Base-by-base conservation (phyloP, 1,140 invertebrate species). In the Ips nitidus region DNA sequence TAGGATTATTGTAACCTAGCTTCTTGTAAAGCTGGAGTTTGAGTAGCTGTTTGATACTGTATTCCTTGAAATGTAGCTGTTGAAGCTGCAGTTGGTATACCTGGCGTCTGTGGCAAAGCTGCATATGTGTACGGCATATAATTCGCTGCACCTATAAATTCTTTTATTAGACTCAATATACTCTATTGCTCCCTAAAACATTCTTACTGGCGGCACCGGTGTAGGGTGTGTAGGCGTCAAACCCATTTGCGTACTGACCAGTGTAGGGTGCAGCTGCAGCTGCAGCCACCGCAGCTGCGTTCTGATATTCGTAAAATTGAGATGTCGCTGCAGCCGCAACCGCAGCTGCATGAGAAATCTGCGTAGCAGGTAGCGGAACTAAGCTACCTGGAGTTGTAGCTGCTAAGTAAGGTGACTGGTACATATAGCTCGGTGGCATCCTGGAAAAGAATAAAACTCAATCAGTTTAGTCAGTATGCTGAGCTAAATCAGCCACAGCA, bases 361-460 rank as follows among this genome's bases (percentile, higher is more conserved):
- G 89, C 55, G 80, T 80, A 4, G 80, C 80, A 65, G 87, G 88
- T 75, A 89, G 80, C 73, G 87, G 87, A 63, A 91, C 84, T 73
- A 90, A 80, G 64, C 83, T 87, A 79, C 81, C 84, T 78, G 81
- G 86, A 73, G 81, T 86, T 65, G 82, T 86, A 2, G 88, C 84
- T 37, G 87, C 82, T 78, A 90, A 80, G 79, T 90, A 90, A 6
- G 84, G 84, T 41, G 88, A 86, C 67, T 89, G 88, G 78, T 91
- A 91, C 80, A 91, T 84, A 80, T 91, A 92, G 7, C 89, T 87
- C 41, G 88, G 89, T 69, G 89, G 89, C 75, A 91, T 85, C 78
- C 90, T 90, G 86, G 69, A 84, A 84, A 77, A 40, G 52, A 70
- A 62, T 50, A 70, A 50, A 22, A 22, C 22, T 22, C 22, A 22